phyloP scores from a whole-genome alignment of 2,113 vertebrate genomes.

The Prochilodus magdalenae region DNA sequence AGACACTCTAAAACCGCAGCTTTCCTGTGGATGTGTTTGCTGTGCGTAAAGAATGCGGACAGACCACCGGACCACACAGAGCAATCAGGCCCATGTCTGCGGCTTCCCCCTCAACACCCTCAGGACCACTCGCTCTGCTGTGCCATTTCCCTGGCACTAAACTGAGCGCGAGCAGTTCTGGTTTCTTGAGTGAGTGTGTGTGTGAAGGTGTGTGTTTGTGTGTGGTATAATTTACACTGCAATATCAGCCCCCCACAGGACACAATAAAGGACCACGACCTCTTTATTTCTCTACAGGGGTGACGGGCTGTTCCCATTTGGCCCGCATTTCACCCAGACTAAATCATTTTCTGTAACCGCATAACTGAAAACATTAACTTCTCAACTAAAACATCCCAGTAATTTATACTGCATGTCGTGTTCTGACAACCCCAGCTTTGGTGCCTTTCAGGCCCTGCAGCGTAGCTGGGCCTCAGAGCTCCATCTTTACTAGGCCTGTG shows the following conservation, averaged over 20 bases:
- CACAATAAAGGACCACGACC: constrained; percentile 47
- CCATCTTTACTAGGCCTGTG: not conserved
- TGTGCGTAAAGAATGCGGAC: constrained; percentile 69
- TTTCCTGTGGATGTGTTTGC: constrained; percentile 68
- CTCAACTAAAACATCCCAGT: constrained; percentile 29
- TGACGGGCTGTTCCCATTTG: constrained; percentile 51
- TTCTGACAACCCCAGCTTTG: not conserved
- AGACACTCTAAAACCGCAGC: constrained; percentile 66
- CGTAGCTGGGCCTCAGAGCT: not conserved
- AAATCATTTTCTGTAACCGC: constrained; percentile 55
- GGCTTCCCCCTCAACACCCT: constrained; percentile 68
- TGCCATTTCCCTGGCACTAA: constrained; percentile 28
- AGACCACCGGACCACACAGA: constrained; percentile 68
- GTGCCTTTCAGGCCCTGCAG: not conserved
- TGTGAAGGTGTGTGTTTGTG: constrained; percentile 31
- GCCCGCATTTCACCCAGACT: constrained; percentile 53
- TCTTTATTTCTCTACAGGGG: constrained; percentile 54
- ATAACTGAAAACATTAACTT: constrained; percentile 55
- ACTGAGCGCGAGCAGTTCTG: constrained; percentile 59
- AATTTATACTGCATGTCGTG: not conserved
- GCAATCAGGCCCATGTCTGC: constrained; percentile 74
- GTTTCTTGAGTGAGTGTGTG: constrained; percentile 34
- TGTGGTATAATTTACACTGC: constrained; percentile 49
- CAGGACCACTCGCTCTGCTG: constrained; percentile 59
- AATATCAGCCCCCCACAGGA: constrained; percentile 42